Conservation (phyloP, 2,113 vertebrate genomes). For the Barbus barbus region DNA sequence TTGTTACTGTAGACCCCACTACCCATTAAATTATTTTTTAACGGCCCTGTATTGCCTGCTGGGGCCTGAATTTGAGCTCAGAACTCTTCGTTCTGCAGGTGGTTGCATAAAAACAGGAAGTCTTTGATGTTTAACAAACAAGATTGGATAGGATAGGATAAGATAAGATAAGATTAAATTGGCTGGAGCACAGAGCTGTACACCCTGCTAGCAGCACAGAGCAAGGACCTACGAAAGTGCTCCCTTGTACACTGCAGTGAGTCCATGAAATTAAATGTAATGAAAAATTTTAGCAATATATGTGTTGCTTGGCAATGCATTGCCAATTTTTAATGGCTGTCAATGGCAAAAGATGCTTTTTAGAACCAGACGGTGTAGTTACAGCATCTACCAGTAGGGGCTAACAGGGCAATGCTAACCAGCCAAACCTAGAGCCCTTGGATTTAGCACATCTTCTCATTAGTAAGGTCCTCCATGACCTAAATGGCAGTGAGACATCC, state of each 20-base stretch:
- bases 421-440: neutral
- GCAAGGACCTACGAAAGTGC: neutral
- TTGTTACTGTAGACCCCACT: conserved; percentile 18
- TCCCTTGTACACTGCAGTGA: neutral
- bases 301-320: neutral
- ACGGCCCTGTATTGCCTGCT: neutral
- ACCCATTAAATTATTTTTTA: conserved; percentile 42
- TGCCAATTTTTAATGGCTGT: neutral
- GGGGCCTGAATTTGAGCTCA: conserved; percentile 1
- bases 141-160: neutral
- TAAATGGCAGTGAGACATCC: neutral
- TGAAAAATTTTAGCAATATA: neutral
- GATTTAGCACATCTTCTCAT: neutral
- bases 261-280: neutral
- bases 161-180: neutral
- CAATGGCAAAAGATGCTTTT: neutral
- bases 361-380: neutral
- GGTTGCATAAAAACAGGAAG: neutral
- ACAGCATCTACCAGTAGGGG: neutral
- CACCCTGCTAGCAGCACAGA: neutral
- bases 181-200: neutral
- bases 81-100: neutral
- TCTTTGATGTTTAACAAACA: conserved; percentile 15
- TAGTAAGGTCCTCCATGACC: neutral
- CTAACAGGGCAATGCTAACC: neutral